A percentile compares a stretch with the other conserved stretches of the same genome.
Conservation (phyloP, 2,888 invertebrate genomes). For the Spatulosminthurus flaviceps region DNA sequence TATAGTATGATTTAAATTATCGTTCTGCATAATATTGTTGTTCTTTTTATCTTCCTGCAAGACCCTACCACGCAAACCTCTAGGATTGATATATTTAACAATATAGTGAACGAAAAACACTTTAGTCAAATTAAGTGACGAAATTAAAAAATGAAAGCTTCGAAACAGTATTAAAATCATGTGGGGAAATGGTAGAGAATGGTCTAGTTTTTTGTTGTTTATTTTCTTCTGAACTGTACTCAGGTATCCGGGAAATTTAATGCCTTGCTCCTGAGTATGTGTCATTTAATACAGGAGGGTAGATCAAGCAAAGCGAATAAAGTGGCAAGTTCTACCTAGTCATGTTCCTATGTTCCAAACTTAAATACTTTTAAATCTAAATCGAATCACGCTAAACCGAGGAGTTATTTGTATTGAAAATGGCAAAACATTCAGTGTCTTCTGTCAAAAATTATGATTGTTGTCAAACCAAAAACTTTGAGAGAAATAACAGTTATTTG, state of each 20-base stretch:
- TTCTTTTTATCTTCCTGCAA: constrained; percentile 15
- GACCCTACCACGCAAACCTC: constrained; percentile 16
- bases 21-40: constrained; percentile 22
- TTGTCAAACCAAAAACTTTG: constrained; percentile 29
- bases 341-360: constrained; percentile 35
- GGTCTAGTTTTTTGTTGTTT: constrained; percentile 30
- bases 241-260: constrained; percentile 1
- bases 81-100: not conserved
- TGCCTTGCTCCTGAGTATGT: constrained; percentile 12
- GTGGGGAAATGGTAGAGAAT: constrained; percentile 19
- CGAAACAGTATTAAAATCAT: constrained; percentile 37
- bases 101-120: not conserved
- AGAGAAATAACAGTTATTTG: constrained; percentile 20
- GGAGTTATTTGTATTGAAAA: constrained; percentile 26
- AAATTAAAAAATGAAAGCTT: constrained; percentile 24
- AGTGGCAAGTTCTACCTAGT: constrained; percentile 35
- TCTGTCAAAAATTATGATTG: constrained; percentile 20
- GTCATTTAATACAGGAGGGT: constrained; percentile 10
- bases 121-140: constrained; percentile 12
- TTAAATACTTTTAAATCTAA: constrained; percentile 28
- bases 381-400: constrained; percentile 29
- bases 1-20: not conserved
- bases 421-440: constrained; percentile 23
- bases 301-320: constrained; percentile 25
- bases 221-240: constrained; percentile 20